Base-by-base conservation (phyloP, 1,140 invertebrate species). In the Lineus longissimus region DNA sequence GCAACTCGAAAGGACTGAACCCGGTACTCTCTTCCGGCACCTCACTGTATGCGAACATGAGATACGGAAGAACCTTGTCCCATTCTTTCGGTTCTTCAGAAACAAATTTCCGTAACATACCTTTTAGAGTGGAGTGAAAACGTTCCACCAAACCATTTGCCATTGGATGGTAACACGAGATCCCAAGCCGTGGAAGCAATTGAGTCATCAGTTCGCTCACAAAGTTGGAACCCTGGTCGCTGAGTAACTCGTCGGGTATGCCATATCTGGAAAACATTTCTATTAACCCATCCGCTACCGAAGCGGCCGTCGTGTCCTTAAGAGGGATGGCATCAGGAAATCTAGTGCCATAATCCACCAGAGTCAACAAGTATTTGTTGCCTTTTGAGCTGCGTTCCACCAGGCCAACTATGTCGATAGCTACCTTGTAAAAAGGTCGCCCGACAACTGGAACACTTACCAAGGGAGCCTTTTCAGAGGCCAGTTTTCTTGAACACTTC, bases 271-370 rank as follows among this genome's bases (percentile, higher is more conserved):
- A n/a, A n/a, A 69, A 55, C 7, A 68, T 4, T 17, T 54, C 62
- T 13, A 64, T 19, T 19, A 68, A 40, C 17, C 57, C 57, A 19
- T 64, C 68, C 4, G 54, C 27, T 19, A 68, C 65, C 0, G 31
- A 45, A 25, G 6, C 19, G n/a, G 47, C 25, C 9, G n/a, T 27
- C n/a, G 25, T 51, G 9, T 51, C 25, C 25, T 27, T 51, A 6
- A 51, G n/a, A 4, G 47, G 65, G 13, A 69, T 65, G 15, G 65
- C 65, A 43, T 70, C 66, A 17, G 62, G 69, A 59, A 67, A 69
- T 9, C 62, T 22, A n/a, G 66, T 69, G 6, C 0, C 63, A 55
- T 17, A 57, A n/a, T 64, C 66, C 65, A 64, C 64, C 2, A 71
- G 59, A 13, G 66, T 70, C 13, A 72, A 54, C 15, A 65, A 47